These are phyloP conservation scores for Pterois miles DNA, from an alignment of 2,797 vertebrate species.

Conservation along the genomic window DNA sequence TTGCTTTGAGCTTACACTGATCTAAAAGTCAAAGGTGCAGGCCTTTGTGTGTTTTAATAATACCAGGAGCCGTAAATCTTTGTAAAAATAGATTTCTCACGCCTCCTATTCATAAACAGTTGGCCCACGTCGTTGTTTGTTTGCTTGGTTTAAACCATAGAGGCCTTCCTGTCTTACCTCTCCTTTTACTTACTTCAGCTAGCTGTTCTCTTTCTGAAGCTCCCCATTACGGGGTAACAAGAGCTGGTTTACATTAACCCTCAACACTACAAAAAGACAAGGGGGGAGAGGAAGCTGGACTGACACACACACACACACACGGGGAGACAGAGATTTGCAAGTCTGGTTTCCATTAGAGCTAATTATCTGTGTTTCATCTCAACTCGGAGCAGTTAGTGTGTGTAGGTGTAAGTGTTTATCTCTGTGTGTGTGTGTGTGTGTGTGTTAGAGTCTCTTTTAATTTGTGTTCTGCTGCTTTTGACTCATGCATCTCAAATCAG, in stretches of 20 bases:
- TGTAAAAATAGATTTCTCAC: constrained; percentile 40
- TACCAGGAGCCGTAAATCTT: constrained; percentile 66
- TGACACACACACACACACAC: constrained; percentile 12
- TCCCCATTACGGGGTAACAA: constrained; percentile 62
- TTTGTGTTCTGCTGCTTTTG: constrained; percentile 14
- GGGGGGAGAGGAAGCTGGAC: constrained; percentile 52
- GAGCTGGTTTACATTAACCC: constrained; percentile 81
- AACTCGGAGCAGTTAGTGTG: constrained; percentile 63
- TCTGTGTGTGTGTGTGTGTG: constrained; percentile 13
- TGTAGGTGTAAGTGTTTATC: constrained; percentile 14
- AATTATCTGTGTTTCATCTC: constrained; percentile 99
- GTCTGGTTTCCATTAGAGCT: constrained; percentile 99
- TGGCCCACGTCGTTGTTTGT: not conserved
- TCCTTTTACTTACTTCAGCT: constrained; percentile 30
- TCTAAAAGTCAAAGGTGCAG: constrained; percentile 59
- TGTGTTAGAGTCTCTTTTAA: constrained; percentile 9
- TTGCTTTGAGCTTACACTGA: constrained; percentile 26
- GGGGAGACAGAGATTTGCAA: constrained; percentile 55
- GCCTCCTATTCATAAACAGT: constrained; percentile 6
- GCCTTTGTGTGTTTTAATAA: constrained; percentile 57
- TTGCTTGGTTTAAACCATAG: constrained; percentile 16
- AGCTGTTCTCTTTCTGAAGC: constrained; percentile 52
- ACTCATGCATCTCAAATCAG: constrained; percentile 22
- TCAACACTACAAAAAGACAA: constrained; percentile 71
- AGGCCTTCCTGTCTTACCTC: constrained; percentile 32